Base-by-base conservation (phyloP, 2,113 vertebrate genomes). In the Erinaceus europaeus region DNA sequence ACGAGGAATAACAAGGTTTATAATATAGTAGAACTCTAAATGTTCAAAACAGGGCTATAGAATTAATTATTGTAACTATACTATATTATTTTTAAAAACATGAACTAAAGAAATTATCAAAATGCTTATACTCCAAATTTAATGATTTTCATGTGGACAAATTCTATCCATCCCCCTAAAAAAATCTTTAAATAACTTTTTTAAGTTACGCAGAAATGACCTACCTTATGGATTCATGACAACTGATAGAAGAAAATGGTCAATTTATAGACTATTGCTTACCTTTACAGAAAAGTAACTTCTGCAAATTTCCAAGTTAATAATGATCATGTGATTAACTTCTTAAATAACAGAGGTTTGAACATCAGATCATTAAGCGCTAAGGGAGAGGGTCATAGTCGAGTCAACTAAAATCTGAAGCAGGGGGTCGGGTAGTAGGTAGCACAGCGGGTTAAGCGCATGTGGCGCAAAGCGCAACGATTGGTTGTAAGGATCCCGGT, bases 301-400 rank as follows among this genome's bases (percentile, higher is more conserved):
- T 89, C 15, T 42, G 15, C 81, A 87, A 80, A 68, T 87, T 78
- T 13, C 36, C 81, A 90, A 73, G 86, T 89, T 84, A 86, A 89
- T 89, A 89, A 82, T 44, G 88, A 86, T 82, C 36, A 78, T 84
- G 25, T 71, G 46, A 84, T 78, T 93, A 75, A 11, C 44, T 88
- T 91, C 67, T 83, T 73, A 48, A 32, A 3, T 57, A 86, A 82
- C 29, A 76, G n/a, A 32, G n/a, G 68, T 36, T 91, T 90, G 78
- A 91, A 75, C 50, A 90, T 84, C 78, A 91, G 91, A 81, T 68
- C 46, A 85, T 62, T 81, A 92, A 53, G 71, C 78, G 62, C 89
- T 64, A 38, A 75, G 55, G 48, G 44, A 90, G 53, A 84, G 92
- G 64, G 71, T 90, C 84, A 89, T 77, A 81, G 65, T 76, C 50